Base-by-base conservation (phyloP, 2,888 invertebrate genomes). In the Muscina levida region DNA sequence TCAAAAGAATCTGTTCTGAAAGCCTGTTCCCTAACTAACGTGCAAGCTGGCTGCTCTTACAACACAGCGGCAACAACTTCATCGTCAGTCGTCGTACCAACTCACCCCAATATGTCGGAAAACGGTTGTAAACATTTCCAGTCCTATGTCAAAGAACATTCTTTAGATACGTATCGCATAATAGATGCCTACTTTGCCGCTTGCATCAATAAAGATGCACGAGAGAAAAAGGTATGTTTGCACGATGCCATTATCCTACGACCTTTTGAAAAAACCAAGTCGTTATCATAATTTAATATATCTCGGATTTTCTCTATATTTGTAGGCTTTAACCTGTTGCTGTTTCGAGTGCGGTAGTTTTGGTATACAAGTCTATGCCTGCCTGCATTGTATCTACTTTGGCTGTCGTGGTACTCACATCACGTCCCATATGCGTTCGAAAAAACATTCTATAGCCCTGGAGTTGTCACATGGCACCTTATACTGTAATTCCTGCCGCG, bases 331-430 rank as follows among this genome's bases (percentile, higher is more conserved):
- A 86, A 93, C 95, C 90, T 95, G 95, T 89, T 92, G 94, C 83
- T 97, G 97, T 91, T 95, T 96, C 85, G 93, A 94, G 37, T 97
- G 97, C 90, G 94, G 95, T 85, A 93, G 93, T 83, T 93, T 94
- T 78, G 95, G 95, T 22, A 94, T 95, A n/a, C 93, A 96, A 77
- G 92, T 97, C 85, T 96, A 95, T 88, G 95, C 96, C 24, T 97
- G 97, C 87, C 92, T 97, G 77, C 96, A 97, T 86, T 98, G 98
- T 91, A 96, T 98, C 85, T 97, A 94, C 91, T 97, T 98, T 90
- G 98, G 96, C 68, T 98, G 98, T 90, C 96, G 96, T 85, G 93
- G 93, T 22, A 93, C 94, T 75, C 98, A 98, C 89, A 96, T 97
- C 84, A 94, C 95, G 86, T 95, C 96, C 72, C 98, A 98, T 91